Conservation (phyloP, 2,113 vertebrate species). For the Gallinago undulata region DNA sequence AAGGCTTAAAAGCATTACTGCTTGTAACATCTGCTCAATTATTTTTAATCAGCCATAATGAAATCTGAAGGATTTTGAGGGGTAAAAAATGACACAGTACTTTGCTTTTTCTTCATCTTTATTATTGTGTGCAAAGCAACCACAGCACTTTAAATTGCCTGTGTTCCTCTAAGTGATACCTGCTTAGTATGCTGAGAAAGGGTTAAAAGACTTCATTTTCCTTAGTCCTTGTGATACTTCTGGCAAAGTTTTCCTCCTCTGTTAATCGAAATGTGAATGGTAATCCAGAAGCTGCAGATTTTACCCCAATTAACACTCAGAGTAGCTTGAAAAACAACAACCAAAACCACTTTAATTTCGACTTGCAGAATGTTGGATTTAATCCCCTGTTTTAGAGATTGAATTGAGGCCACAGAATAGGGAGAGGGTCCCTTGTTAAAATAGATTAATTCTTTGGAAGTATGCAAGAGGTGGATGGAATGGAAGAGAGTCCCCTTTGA, state of each 20-base stretch:
- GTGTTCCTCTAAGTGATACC: neutral
- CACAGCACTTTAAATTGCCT: neutral
- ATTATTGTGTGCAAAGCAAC: neutral
- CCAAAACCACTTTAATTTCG: slow-evolving; percentile 49
- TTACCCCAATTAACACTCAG: slow-evolving; percentile 51
- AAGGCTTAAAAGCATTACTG: slow-evolving; percentile 1
- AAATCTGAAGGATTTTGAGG: neutral
- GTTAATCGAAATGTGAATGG: slow-evolving; percentile 23
- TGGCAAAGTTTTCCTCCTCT: slow-evolving; percentile 27
- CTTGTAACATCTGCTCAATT: slow-evolving; percentile 27
- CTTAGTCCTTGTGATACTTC: neutral
- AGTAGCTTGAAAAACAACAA: slow-evolving; percentile 44
- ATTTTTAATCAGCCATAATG: slow-evolving; percentile 22
- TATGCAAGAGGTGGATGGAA: slow-evolving; percentile 45
- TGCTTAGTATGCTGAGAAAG: neutral
- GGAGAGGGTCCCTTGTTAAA: slow-evolving; percentile 64
- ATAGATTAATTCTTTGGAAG: slow-evolving; percentile 61
- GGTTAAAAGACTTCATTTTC: slow-evolving; percentile 19
- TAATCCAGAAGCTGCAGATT: slow-evolving; percentile 58
- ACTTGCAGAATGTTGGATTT: slow-evolving; percentile 50
- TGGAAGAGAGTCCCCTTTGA: slow-evolving; percentile 55
- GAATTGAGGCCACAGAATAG: slow-evolving; percentile 46
- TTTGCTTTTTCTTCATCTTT: neutral
- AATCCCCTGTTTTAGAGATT: slow-evolving; percentile 60
- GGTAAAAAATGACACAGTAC: neutral